Base-by-base conservation (phyloP, 2,113 vertebrate species). In the Hippocampus barbouri region DNA sequence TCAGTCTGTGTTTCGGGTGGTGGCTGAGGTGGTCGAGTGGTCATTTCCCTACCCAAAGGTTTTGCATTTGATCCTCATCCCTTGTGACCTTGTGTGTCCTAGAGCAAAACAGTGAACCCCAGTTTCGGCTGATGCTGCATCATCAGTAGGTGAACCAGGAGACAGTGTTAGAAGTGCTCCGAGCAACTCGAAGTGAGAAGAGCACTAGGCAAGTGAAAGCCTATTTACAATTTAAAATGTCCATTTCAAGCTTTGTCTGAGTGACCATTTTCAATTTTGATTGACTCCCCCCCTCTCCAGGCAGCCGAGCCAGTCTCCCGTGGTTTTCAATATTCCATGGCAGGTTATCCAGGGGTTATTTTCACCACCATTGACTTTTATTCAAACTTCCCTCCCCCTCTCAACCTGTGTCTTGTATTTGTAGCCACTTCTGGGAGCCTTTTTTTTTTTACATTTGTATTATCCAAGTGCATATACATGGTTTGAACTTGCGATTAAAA, bases 361-460 rank as follows among this genome's bases (percentile, higher is more conserved):
- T 59, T 76, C 41, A 49, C 51, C 51, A 49, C 34, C 16, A 67
- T 40, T 65, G 40, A 23, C 62, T 65, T 65, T 65, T 65, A 65
- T 65, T 23, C 62, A 21, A 21, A 7, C 61, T 74, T 72, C 66
- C 23, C 66, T 74, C n/a, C 53, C 23, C 23, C 23, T 59, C 56
- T 59, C 56, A 40, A 70, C 67, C 64, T 38, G 43, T 74, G 64
- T 76, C 71, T 57, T 51, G 0, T 51, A 59, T 60, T 56, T 73
- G 1, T 43, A 38, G 38, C 41, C 23, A 25, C 66, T 51, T 38
- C 14, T 11, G 34, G 18, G 75, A 70, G 56, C 73, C 70, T 78
- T 72, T 64, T 45, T 64, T 45, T 73, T 75, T 72, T 78, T 80
- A 83, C 75, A 14, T 59, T 59, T 68, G 70, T 59, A 68, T 74